Percentiles rank a stretch among this genome's conserved stretches.
Conservation (phyloP, 2,113 vertebrate species). For the Gulo gulo region DNA sequence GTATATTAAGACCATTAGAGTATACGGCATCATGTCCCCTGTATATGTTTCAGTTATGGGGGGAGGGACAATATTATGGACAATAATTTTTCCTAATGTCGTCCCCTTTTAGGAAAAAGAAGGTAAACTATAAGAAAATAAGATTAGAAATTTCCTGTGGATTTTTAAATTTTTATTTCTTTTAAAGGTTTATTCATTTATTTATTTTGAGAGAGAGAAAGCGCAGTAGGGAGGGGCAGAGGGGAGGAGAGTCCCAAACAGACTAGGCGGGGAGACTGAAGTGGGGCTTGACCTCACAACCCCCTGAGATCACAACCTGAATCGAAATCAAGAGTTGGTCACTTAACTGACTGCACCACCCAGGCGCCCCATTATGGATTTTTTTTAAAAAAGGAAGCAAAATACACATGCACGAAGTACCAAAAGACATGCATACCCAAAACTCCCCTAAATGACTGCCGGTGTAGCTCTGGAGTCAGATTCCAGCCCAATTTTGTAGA, state of each 20-base stretch:
- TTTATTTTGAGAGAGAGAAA: neutral
- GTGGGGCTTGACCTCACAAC: neutral
- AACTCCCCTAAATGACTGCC: neutral
- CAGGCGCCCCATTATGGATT: neutral
- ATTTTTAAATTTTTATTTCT: neutral
- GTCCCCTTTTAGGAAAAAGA: constrained; percentile 31
- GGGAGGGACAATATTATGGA: neutral
- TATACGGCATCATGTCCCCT: neutral
- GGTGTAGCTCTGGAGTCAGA: neutral
- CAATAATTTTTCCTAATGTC: neutral
- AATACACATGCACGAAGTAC: neutral
- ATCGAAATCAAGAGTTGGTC: neutral
- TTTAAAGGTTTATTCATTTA: neutral
- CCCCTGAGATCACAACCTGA: neutral
- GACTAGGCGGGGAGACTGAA: neutral
- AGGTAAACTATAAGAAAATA: constrained; percentile 36
- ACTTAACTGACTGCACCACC: neutral
- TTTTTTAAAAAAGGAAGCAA: neutral
- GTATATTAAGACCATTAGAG: neutral
- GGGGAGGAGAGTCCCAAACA: neutral
- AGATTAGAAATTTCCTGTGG: neutral
- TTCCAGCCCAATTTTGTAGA: constrained; percentile 6
- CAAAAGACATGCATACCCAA: neutral
- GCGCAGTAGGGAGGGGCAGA: neutral
- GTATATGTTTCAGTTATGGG: constrained; percentile 1